Conservation (phyloP, 2,113 vertebrate species). For the Orcinus orca region DNA sequence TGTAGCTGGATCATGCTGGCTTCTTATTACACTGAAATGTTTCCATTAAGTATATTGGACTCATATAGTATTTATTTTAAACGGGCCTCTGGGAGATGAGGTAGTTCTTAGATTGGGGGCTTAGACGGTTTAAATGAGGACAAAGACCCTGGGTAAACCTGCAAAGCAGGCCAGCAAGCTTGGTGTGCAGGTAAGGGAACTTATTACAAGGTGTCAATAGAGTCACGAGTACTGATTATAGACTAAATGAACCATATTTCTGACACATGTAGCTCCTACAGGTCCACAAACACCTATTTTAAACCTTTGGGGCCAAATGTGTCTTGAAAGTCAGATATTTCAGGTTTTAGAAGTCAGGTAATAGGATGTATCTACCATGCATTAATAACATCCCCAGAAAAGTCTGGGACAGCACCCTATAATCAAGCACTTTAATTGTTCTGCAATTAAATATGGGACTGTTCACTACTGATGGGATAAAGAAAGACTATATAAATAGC, state of each 20-base stretch:
- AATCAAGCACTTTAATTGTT: neutral
- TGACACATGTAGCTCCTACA: neutral
- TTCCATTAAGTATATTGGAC: slow-evolving; percentile 25
- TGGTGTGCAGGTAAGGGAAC: neutral
- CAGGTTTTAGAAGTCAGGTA: neutral
- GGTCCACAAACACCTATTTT: neutral
- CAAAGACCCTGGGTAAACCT: neutral
- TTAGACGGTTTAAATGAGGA: slow-evolving; percentile 33
- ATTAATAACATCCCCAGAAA: neutral
- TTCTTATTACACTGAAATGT: neutral
- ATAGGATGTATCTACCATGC: neutral
- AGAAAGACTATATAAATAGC: neutral
- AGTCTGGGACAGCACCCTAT: neutral
- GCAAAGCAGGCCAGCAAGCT: neutral
- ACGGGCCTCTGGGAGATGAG: neutral
- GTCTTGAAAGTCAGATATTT: neutral
- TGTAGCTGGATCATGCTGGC: neutral
- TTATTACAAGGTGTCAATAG: neutral
- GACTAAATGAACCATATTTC: neutral
- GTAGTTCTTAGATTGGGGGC: neutral
- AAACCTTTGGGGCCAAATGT: neutral
- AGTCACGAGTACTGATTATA: neutral
- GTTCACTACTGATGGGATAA: neutral
- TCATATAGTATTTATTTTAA: slow-evolving; percentile 23
- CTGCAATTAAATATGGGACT: neutral